These are phyloP conservation scores for Trichopoda pennipes DNA, from an alignment of 2,888 invertebrate species.

Conservation along the genomic window DNA sequence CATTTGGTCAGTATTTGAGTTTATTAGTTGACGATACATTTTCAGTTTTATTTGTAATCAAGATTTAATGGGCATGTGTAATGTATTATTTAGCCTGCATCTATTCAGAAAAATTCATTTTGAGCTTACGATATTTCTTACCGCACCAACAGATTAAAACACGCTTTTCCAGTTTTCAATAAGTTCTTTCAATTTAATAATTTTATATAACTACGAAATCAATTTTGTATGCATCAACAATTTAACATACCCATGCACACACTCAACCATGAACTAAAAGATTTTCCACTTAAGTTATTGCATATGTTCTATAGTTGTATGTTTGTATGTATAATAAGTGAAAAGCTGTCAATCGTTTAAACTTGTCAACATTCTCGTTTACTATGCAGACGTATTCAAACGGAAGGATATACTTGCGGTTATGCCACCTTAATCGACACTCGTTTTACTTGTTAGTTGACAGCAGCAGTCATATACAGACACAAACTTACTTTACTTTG, in stretches of 20 bases:
- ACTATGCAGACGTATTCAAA: conserved; percentile 62
- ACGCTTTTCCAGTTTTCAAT: conserved; percentile 7
- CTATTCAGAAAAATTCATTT: neutral
- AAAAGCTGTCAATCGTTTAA: conserved; percentile 68
- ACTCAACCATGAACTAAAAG: neutral
- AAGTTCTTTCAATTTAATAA: neutral
- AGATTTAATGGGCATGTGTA: neutral
- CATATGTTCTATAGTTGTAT: neutral
- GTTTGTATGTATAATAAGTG: conserved; percentile 49
- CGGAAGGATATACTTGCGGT: conserved; percentile 69
- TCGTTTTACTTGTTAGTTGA: conserved; percentile 67
- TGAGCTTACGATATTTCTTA: neutral
- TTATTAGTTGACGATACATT: too few species aligned
- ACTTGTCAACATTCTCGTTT: conserved; percentile 68
- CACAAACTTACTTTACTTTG: neutral
- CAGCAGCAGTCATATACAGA: conserved; percentile 37
- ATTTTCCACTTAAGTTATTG: conserved; percentile 12
- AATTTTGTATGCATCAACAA: conserved; percentile 52
- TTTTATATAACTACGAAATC: conserved; percentile 34
- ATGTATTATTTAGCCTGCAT: neutral
- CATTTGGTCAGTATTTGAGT: too few species aligned
- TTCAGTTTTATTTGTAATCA: too few species aligned
- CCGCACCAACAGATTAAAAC: neutral
- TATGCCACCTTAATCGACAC: conserved; percentile 69
- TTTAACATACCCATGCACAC: conserved; percentile 16